Conservation (phyloP, 1,140 invertebrate species). For the Drosophila subobscura region DNA sequence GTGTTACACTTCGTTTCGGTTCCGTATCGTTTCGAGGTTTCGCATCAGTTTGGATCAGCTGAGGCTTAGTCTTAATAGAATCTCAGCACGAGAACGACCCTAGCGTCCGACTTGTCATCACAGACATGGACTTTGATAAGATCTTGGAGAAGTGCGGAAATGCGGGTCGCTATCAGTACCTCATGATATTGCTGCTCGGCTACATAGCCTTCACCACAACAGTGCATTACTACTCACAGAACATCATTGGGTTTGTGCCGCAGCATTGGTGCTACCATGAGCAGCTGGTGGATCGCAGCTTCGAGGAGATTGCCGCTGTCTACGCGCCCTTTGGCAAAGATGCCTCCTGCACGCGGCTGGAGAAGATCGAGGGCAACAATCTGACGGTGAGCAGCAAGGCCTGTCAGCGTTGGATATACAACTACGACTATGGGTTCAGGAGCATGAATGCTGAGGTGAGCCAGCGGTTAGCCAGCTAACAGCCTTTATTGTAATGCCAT, state of each 20-base stretch:
- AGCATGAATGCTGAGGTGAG: conserved; percentile 85
- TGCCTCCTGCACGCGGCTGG: conserved; percentile 61
- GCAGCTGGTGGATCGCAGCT: conserved; percentile 56
- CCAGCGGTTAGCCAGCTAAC: no score
- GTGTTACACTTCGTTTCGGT: no score
- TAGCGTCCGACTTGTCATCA: neutral
- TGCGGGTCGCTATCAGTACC: conserved; percentile 86
- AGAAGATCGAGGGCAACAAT: conserved; percentile 37
- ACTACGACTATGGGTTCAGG: conserved; percentile 84
- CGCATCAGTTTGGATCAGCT: conserved; percentile 9
- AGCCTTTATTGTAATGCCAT: neutral
- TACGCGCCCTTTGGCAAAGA: conserved; percentile 56
- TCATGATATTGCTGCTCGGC: conserved; percentile 85
- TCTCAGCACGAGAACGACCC: conserved; percentile 51
- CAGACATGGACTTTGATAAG: conserved; percentile 85
- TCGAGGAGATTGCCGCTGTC: conserved; percentile 60
- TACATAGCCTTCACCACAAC: conserved; percentile 84
- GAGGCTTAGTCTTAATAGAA: conserved; percentile 64
- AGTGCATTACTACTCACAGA: conserved; percentile 85
- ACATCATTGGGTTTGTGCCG: conserved; percentile 85
- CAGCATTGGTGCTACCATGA: conserved; percentile 83
- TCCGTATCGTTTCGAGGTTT: neutral
- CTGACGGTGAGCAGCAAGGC: conserved; percentile 51
- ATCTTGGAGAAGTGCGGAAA: conserved; percentile 86
- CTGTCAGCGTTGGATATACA: conserved; percentile 84